A percentile compares a stretch with the other conserved stretches of the same genome.
These are phyloP conservation scores for Falco punctatus DNA, from an alignment of 2,113 vertebrate species.

Conservation along the genomic window DNA sequence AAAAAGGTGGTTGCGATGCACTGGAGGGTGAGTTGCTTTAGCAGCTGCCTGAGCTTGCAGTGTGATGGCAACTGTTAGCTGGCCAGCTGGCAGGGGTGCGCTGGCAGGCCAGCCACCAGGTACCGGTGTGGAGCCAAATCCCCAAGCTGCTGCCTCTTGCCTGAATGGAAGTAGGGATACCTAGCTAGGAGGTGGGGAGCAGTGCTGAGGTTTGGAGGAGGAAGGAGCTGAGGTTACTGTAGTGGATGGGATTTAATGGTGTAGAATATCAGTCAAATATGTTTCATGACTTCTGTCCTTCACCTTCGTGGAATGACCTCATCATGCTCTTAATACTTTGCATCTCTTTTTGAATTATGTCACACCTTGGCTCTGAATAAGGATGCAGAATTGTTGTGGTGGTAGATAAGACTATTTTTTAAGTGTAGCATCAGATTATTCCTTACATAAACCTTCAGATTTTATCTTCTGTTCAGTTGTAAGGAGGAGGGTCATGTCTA, in stretches of 20 bases:
- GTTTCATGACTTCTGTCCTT: background rate
- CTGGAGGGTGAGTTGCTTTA: background rate
- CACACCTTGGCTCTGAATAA: background rate
- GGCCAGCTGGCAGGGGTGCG: background rate
- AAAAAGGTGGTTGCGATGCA: background rate
- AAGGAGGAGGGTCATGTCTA: background rate
- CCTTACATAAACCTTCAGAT: background rate
- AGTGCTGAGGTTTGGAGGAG: background rate
- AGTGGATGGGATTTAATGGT: background rate
- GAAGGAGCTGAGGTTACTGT: background rate
- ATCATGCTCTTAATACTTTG: background rate
- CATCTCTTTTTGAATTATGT: background rate
- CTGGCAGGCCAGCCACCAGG: background rate
- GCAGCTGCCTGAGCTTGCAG: background rate
- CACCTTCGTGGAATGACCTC: background rate
- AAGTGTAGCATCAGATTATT: background rate
- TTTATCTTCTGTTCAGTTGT: background rate
- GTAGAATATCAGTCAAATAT: background rate
- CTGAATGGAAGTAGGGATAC: background rate
- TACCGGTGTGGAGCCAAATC: background rate
- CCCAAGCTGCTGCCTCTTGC: background rate
- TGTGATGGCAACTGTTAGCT: background rate
- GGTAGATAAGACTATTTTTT: background rate
- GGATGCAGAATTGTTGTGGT: background rate
- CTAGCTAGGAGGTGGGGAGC: background rate